Evolutionary conservation across 2,797 vertebrate species (phyloP), one percentile per base, ranked within the genome.

Genomic region (Chanos chanos): DNA sequence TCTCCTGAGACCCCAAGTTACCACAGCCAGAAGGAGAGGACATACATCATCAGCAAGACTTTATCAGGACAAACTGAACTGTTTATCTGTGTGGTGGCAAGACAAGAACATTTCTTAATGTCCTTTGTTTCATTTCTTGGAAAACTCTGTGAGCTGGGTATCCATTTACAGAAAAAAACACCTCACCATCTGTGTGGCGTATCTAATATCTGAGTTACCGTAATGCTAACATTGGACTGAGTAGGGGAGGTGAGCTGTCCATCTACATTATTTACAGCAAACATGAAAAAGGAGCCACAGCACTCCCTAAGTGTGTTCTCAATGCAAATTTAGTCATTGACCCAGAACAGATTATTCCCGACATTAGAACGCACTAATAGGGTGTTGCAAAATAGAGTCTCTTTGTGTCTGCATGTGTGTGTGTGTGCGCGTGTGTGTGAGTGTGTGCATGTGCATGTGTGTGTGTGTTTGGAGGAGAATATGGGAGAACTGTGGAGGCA

Each of bases 281-380:
- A 21, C 40, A 22, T 40, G 22, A 22, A 43, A 43, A 5, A 28
- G 19, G 39, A 10, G 40, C 19, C 21, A 40, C 9, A 18, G 43
- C 40, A 19, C 43, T 43, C 19, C 27, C 44, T 49, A 7, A 28
- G 9, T 25, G 30, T 18, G 45, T 16, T 31, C 16, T 13, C 15
- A 9, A 50, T 39, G 45, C 44, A 27, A 50, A 61, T 61, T 25
- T 39, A 18, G 22, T 50, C 45, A 21, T 13, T 21, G 21, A 37
- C 31, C 50, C 37, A 27, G 39, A 30, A 40, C n/a, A 39, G 27
- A 30, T 51, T 31, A 51, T 27, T 31, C 19, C 27, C 27, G 40
- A 43, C 40, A 43, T 22, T 40, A 43, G 40, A 43, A 22, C 40
- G 19, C 39, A 19, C 39, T 19, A 37, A 37, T 15, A n/a, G n/a